A percentile compares a stretch with the other conserved stretches of the same genome.
Evolutionary conservation across 2,888 invertebrate species (phyloP).

Genomic region (Protula sp.): DNA sequence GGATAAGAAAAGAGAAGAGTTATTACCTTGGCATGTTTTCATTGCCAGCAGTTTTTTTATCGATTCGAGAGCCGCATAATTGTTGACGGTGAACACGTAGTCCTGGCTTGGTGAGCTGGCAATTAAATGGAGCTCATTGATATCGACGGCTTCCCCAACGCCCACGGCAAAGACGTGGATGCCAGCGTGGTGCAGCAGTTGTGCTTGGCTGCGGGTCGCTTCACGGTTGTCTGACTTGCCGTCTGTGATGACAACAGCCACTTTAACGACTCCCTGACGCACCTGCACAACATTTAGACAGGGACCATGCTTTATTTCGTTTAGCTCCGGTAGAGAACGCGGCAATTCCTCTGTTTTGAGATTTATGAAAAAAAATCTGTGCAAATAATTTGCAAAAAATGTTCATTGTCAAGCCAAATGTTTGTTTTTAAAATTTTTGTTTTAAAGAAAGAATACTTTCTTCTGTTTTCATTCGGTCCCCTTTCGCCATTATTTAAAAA

Average conservation of each 20-base stretch:
- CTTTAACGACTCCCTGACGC: constrained; percentile 27
- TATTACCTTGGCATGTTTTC: not conserved
- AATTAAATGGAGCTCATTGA: constrained; percentile 34
- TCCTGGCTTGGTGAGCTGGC: constrained; percentile 35
- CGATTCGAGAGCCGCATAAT: constrained; percentile 33
- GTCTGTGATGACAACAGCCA: constrained; percentile 44
- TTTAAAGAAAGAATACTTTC: too few species aligned
- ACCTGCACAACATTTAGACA: constrained; percentile 20
- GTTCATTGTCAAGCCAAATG: too few species aligned
- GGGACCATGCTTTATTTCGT: too few species aligned
- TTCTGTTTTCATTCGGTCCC: too few species aligned
- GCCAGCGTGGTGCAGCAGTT: constrained; percentile 28
- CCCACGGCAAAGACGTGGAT: constrained; percentile 46
- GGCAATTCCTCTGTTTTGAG: too few species aligned
- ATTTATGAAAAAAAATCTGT: too few species aligned
- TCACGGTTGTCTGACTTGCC: constrained; percentile 32
- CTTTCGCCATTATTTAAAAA: too few species aligned
- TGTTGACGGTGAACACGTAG: constrained; percentile 39
- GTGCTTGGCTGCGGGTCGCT: constrained; percentile 29
- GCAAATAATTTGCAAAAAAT: too few species aligned
- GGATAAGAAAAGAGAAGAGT: too few species aligned
- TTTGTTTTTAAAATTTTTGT: too few species aligned
- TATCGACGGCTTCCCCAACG: constrained; percentile 36
- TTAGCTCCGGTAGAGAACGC: too few species aligned
- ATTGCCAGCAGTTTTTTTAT: constrained; percentile 37